Conservation (phyloP, 2,113 vertebrate genomes). For the Naja naja region DNA sequence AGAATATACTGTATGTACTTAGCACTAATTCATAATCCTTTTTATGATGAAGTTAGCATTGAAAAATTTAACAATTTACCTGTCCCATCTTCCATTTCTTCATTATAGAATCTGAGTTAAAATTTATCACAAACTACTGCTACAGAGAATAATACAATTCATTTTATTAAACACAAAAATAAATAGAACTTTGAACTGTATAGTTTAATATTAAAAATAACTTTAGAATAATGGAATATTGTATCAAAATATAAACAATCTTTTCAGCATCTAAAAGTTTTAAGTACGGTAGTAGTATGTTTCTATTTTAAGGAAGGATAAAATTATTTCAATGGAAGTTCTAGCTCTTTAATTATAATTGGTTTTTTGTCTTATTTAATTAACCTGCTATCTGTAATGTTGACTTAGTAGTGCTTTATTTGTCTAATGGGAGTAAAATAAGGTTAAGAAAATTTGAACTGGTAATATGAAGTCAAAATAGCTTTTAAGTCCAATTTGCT, state of each 20-base stretch:
- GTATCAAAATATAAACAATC: neutral
- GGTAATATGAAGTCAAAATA: neutral
- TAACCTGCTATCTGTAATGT: neutral
- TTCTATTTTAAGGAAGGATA: neutral
- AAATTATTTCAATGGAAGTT: neutral
- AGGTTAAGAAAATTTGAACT: neutral
- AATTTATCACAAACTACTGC: neutral
- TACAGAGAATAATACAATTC: neutral
- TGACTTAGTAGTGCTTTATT: neutral
- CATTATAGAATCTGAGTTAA: neutral
- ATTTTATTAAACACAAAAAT: neutral
- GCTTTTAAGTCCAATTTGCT: accelerated
- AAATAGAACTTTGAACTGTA: neutral
- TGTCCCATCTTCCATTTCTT: neutral
- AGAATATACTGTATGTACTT: neutral
- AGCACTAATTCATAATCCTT: neutral
- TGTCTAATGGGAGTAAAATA: neutral
- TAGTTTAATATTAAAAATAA: neutral
- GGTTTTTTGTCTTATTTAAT: constrained; percentile 8
- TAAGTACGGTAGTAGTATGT: neutral
- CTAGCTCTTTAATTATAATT: neutral
- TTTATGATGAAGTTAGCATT: neutral
- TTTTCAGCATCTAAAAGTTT: neutral
- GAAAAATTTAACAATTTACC: neutral
- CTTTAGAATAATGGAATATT: neutral